Evolutionary conservation across 1,140 invertebrate species (phyloP).

Genomic region (Holotrichia oblita): DNA sequence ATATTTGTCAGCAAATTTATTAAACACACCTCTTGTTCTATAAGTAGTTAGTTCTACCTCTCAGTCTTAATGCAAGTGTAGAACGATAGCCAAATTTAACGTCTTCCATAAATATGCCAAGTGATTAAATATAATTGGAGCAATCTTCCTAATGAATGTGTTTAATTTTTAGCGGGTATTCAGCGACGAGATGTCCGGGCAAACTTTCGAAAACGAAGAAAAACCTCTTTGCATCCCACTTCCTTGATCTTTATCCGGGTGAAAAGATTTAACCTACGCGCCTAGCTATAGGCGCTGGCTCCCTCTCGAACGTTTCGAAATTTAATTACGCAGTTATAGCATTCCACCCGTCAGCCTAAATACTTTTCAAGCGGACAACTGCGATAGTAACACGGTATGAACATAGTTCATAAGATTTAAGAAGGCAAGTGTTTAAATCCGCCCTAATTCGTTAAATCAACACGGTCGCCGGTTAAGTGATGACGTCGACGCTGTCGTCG

Average conservation of each 20-base stretch:
- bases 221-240: neutral
- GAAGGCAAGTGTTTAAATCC: constrained; percentile 33
- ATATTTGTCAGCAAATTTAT: too few species aligned
- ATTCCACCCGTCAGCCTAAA: constrained; percentile 24
- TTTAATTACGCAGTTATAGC: constrained; percentile 32
- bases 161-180: neutral
- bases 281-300: neutral
- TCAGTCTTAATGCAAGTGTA: too few species aligned
- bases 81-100: too few species aligned
- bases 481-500: neutral
- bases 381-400: neutral
- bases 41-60: too few species aligned
- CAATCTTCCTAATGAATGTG: neutral
- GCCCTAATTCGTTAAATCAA: constrained; percentile 31
- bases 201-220: neutral
- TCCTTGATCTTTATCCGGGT: constrained; percentile 10
- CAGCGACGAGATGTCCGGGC: neutral
- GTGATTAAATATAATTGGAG: neutral
- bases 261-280: constrained; percentile 11
- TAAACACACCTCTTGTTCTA: too few species aligned
- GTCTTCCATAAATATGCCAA: too few species aligned
- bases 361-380: neutral
- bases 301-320: neutral
- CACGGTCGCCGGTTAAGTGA: constrained; percentile 7
- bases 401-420: constrained; percentile 32